Evolutionary conservation across 2,888 invertebrate species (phyloP), one percentile per base, ranked within the genome.

Genomic region (Ferrisia virgata): DNA sequence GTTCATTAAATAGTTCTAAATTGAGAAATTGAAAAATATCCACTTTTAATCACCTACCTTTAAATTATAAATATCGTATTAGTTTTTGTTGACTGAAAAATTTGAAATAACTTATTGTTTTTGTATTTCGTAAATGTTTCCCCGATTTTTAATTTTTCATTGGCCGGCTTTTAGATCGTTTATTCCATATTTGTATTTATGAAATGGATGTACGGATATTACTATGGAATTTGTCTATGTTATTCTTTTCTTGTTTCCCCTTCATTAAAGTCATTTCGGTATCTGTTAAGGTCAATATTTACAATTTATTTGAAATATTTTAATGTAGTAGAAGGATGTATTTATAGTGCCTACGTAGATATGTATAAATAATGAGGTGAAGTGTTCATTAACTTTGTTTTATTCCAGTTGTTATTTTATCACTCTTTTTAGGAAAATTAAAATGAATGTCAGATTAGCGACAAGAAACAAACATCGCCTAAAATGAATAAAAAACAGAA

Each of bases 351-450:
- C 5, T 31, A 33, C 25, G 33, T 72, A 72, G 72, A 22, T 33
- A n/a, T 72, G 72, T 72, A 72, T 72, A 72, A 72, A 72, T 72
- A 72, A 72, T 33, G 33, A 72, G 72, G 72, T 72, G 72, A 72
- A 72, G 72, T 72, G 72, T 72, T 72, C n/a, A n/a, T 33, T 25
- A n/a, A n/a, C n/a, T 31, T 72, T 72, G 33, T 58, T 58, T 58
- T 58, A 58, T 58, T 58, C 25, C 9, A 13, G 22, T 58, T 22
- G 13, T 13, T 43, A 5, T 43, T 9, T 25, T 2, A 18, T n/a
- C n/a, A n/a, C 47, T 47, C 47, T 47, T 47, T 47, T n/a, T 47
- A 47, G 47, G n/a, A 2, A n/a, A n/a, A n/a, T n/a, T n/a, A n/a
- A n/a, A n/a, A n/a, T n/a, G n/a, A n/a, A n/a, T n/a, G n/a, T n/a